Base-by-base conservation (phyloP, 2,113 vertebrate species). In the Beaufortia kweichowensis region DNA sequence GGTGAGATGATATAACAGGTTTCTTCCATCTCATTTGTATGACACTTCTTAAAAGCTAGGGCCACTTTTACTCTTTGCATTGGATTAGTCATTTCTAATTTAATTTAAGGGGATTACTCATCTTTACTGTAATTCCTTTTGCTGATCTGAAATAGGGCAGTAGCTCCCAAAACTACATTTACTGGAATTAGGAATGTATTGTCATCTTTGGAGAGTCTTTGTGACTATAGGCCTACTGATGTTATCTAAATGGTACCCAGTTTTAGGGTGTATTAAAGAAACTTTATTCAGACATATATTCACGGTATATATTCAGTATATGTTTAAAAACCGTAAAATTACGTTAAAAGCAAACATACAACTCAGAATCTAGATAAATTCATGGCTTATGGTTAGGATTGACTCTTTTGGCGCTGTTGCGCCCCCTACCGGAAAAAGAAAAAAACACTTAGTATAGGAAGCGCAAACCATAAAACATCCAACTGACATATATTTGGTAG, bases 381-480 rank as follows among this genome's bases (percentile, higher is more conserved):
- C 2, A 67, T 3, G 21, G 3, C 19, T 3, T 1, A 33, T 61
- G 28, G 19, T 21, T 9, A 29, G 11, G 28, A 29, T 6, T n/a
- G 4, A 53, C 11, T 55, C 31, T n/a, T 19, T 4, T 24, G 6
- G 35, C 9, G 43, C 35, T 21, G 14, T 59, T 46, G 48, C 73
- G 48, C 73, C 66, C 15, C 59, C 79, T 80, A 64, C 6, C 41
- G 72, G 72, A 29, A 12, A 43, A 7, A 12, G n/a, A n/a, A n/a
- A n/a, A n/a, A n/a, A n/a, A n/a, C n/a, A n/a, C n/a, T n/a, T n/a
- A n/a, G n/a, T n/a, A n/a, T n/a, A n/a, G n/a, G n/a, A n/a, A n/a
- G n/a, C n/a, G n/a, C n/a, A n/a, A n/a, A n/a, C n/a, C n/a, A n/a
- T n/a, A n/a, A n/a, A n/a, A n/a, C n/a, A n/a, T n/a, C n/a, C n/a